Evolutionary conservation across 2,888 invertebrate species (phyloP).

Genomic region (Eurytoma adleriae): DNA sequence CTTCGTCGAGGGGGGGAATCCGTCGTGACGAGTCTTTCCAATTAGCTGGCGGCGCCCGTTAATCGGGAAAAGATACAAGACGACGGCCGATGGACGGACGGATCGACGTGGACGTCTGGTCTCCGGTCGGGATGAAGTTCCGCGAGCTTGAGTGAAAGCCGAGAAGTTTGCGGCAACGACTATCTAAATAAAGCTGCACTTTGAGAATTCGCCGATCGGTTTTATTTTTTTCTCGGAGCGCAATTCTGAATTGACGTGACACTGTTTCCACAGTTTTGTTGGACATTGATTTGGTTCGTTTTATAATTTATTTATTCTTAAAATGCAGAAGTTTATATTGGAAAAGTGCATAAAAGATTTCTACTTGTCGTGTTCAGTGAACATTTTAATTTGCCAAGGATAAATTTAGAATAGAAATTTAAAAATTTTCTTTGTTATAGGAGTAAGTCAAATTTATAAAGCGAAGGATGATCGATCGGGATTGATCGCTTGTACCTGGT

Average conservation of each 20-base stretch:
- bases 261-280: too few species aligned
- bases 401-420: too few species aligned
- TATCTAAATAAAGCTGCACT: conserved; percentile 1
- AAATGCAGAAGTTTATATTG: too few species aligned
- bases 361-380: too few species aligned
- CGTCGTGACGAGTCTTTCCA: conserved; percentile 65
- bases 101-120: background rate
- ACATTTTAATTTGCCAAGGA: too few species aligned
- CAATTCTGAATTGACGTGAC: too few species aligned
- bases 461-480: conserved; percentile 24
- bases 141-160: background rate
- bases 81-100: background rate
- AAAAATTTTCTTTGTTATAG: too few species aligned
- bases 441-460: background rate
- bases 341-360: too few species aligned
- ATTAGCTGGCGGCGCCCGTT: conserved; percentile 61
- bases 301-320: too few species aligned
- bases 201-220: background rate
- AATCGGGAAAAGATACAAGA: conserved; percentile 60
- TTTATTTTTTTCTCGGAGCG: background rate
- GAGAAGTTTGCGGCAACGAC: conserved; percentile 24
- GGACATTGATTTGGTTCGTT: too few species aligned
- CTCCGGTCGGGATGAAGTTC: conserved; percentile 16
- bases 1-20: conserved; percentile 37
- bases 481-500: conserved; percentile 3